Evolutionary conservation across 2,113 vertebrate species (phyloP).

Genomic region (Xiphias gladius): DNA sequence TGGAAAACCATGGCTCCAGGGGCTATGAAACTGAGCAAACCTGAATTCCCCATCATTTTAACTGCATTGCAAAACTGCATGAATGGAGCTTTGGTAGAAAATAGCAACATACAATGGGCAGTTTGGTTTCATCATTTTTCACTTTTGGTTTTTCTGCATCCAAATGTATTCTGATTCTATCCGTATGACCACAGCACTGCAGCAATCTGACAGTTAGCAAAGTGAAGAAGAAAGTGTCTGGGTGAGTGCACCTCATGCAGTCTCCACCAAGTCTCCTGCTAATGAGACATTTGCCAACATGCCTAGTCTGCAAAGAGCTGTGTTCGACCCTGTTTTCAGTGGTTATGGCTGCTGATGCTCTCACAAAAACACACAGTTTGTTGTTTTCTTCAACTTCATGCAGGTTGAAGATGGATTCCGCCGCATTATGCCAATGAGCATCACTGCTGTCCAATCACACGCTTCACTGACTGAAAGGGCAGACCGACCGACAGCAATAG

Average conservation of each 20-base stretch:
- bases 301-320: constrained; percentile 16
- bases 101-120: neutral
- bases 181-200: neutral
- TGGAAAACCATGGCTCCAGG: too few relatives aligned
- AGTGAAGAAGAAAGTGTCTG: constrained; percentile 4
- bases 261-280: constrained; percentile 4
- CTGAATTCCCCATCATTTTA: too few relatives aligned
- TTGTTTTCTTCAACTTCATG: constrained; percentile 40
- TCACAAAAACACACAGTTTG: constrained; percentile 6
- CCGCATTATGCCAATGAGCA: constrained; percentile 58
- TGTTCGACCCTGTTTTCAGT: constrained; percentile 23
- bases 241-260: neutral
- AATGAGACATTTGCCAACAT: constrained; percentile 54
- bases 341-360: constrained; percentile 9
- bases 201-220: neutral
- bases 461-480: constrained; percentile 50
- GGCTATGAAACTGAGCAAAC: too few relatives aligned
- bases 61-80: too few relatives aligned
- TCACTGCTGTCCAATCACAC: constrained; percentile 60
- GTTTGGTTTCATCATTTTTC: neutral
- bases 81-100: neutral
- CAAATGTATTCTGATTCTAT: neutral
- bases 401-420: constrained; percentile 50
- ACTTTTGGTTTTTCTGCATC: neutral
- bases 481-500: constrained; percentile 5